phyloP scores from a whole-genome alignment of 92 coral and sea anemone species.

The Porites evermanni region DNA sequence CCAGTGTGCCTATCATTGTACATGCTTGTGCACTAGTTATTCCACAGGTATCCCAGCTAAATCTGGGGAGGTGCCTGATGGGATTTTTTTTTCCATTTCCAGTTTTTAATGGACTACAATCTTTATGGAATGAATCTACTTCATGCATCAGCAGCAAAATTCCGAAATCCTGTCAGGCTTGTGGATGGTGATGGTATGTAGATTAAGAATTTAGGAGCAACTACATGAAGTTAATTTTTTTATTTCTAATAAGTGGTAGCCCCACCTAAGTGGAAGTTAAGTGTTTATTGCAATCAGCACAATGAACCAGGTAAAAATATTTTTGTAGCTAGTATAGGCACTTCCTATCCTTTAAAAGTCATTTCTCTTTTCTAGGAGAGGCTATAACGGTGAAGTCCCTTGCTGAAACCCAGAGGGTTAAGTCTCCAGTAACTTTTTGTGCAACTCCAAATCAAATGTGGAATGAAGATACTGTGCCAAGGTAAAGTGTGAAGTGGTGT shows the following conservation, averaged over 20 bases:
- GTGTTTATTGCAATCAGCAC: background rate
- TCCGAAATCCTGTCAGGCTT: constrained; percentile 79
- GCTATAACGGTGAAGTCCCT: background rate
- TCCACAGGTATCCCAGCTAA: background rate
- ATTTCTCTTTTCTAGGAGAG: background rate
- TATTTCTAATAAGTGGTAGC: background rate
- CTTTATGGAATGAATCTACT: constrained; percentile 98
- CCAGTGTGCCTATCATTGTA: too few relatives aligned
- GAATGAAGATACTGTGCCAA: constrained; percentile 72
- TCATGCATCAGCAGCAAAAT: constrained; percentile 71
- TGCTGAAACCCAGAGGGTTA: background rate
- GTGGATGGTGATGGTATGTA: constrained; percentile 74
- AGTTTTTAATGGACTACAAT: constrained; percentile 96
- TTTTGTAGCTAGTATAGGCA: background rate
- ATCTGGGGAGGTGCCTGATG: too few relatives aligned
- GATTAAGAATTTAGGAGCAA: background rate
- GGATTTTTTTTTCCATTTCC: background rate
- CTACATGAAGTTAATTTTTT: background rate
- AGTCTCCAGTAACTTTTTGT: constrained; percentile 21
- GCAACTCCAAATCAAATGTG: constrained; percentile 55
- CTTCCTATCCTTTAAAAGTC: background rate
- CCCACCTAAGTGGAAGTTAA: too few relatives aligned
- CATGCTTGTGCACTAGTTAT: background rate
- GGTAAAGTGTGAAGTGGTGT: constrained; percentile 39
- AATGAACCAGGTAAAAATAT: too few relatives aligned